Conservation (phyloP, 92 coral and sea anemone genomes). For the Paragorgia papillata region DNA sequence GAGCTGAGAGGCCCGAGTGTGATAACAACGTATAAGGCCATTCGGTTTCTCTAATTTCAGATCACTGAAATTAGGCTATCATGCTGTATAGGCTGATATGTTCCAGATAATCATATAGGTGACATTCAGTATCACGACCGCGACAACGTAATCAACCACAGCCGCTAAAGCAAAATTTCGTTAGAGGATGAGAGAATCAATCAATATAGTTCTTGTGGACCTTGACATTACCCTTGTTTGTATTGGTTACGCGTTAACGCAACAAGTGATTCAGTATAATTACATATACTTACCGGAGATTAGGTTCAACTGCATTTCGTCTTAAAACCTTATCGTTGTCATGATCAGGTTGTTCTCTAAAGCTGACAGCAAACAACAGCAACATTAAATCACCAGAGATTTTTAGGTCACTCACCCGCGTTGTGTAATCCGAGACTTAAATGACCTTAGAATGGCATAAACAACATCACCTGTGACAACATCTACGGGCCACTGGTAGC, state of each 20-base stretch:
- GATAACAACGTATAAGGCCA: conserved; percentile 29
- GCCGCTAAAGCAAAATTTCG: background rate
- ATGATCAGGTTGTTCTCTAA: background rate
- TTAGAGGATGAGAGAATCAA: background rate
- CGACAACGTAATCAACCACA: background rate
- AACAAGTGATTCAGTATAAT: background rate
- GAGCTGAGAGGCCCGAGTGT: conserved; percentile 8
- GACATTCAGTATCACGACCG: no score
- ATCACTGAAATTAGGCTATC: no score
- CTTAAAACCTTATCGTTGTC: background rate
- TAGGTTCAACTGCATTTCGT: background rate
- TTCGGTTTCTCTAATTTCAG: conserved; percentile 14
- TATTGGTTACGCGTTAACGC: background rate
- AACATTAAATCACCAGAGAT: background rate
- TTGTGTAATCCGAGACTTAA: background rate
- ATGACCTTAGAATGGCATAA: no score
- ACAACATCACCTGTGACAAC: no score
- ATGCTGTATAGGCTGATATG: background rate
- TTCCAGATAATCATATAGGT: no score
- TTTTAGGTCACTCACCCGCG: background rate
- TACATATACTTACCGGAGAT: background rate
- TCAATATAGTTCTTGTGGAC: background rate
- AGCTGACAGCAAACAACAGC: background rate
- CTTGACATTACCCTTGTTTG: no score
- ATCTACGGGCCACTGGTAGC: no score